Evolutionary conservation across 2,888 invertebrate species (phyloP).

Genomic region (Diploptera punctata): DNA sequence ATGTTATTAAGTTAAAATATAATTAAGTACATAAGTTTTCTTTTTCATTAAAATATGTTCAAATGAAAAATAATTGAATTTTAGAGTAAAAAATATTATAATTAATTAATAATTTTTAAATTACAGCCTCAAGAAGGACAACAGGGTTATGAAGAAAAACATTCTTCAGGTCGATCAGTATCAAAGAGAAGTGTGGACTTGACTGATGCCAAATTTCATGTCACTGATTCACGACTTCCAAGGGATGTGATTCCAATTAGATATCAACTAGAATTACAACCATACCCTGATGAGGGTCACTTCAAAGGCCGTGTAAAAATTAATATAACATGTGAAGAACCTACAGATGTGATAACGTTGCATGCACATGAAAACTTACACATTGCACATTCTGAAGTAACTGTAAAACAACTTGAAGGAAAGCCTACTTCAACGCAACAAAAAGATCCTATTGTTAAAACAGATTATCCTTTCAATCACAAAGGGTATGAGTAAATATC

Average conservation of each 20-base stretch:
- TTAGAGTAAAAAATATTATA: too few relatives aligned
- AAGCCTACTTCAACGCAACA: conserved; percentile 43
- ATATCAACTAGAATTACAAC: conserved; percentile 71
- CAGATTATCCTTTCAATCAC: conserved; percentile 35
- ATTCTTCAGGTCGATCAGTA: not conserved
- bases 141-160: conserved; percentile 1
- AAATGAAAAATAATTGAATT: too few relatives aligned
- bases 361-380: conserved; percentile 69
- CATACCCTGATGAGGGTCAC: conserved; percentile 66
- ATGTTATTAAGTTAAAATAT: too few relatives aligned
- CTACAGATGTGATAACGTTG: conserved; percentile 66
- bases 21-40: too few relatives aligned
- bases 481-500: conserved; percentile 3
- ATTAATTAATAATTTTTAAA: not conserved
- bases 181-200: conserved; percentile 57
- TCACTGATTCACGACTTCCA: conserved; percentile 68
- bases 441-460: conserved; percentile 49
- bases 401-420: conserved; percentile 51
- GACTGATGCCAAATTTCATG: conserved; percentile 70
- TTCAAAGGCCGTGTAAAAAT: conserved; percentile 74
- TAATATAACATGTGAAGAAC: conserved; percentile 69
- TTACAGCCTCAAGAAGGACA: not conserved
- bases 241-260: conserved; percentile 68
- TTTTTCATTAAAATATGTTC: too few relatives aligned
- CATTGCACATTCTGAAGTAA: conserved; percentile 62